Percentiles rank a stretch among this genome's conserved stretches.
phyloP scores from a whole-genome alignment of 1,140 invertebrate species.

The Drosophila kepulauana region DNA sequence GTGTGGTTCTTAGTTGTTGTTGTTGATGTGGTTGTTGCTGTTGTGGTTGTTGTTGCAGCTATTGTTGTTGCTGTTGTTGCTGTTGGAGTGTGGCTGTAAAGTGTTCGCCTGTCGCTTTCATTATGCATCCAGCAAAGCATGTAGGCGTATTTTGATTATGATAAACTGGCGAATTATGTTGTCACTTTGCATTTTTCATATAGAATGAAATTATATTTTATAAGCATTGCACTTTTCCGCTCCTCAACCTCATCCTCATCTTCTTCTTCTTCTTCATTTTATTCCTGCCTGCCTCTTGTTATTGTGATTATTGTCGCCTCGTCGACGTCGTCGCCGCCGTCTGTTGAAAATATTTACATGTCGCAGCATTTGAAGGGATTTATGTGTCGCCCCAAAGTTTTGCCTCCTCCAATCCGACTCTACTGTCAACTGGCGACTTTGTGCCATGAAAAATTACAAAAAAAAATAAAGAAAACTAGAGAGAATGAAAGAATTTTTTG shows the following conservation, averaged over 20 bases:
- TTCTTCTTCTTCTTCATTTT: conserved; percentile 14
- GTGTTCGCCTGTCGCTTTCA: conserved; percentile 70
- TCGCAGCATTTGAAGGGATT: conserved; percentile 78
- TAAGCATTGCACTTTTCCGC: conserved; percentile 45
- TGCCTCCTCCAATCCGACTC: conserved; percentile 45
- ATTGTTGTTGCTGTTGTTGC: conserved; percentile 36
- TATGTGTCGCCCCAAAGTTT: conserved; percentile 66
- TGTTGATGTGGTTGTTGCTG: conserved; percentile 8
- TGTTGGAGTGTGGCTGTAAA: conserved; percentile 66
- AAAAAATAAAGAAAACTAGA: conserved; percentile 30
- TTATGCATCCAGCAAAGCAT: conserved; percentile 66
- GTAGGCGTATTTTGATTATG: conserved; percentile 84
- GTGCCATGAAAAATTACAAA: conserved; percentile 62
- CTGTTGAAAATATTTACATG: conserved; percentile 73
- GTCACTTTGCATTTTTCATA: conserved; percentile 84
- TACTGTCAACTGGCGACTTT: conserved; percentile 59
- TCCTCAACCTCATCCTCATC: background rate
- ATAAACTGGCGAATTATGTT: conserved; percentile 85
- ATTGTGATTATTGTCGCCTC: conserved; percentile 1
- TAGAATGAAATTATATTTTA: conserved; percentile 83
- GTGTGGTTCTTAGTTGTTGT: conserved; percentile 40
- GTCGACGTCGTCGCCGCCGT: conserved; percentile 50
- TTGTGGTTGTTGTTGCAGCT: conserved; percentile 16
- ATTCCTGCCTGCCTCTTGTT: conserved; percentile 7
- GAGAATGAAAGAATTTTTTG: conserved; percentile 33